Base-by-base conservation (phyloP, 2,113 vertebrate genomes). In the Ciconia maguari region DNA sequence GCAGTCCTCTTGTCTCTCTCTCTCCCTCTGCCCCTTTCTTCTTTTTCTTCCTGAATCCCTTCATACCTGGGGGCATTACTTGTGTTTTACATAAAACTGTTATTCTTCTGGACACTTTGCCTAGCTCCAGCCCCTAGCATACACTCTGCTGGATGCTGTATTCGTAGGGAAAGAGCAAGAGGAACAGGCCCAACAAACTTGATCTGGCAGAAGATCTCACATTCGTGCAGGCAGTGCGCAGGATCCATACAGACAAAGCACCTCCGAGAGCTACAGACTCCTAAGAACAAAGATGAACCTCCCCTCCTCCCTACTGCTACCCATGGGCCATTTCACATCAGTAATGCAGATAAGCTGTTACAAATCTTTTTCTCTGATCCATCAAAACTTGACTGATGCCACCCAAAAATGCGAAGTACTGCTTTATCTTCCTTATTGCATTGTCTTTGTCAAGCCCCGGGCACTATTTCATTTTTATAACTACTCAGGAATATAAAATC, bases 221-320 rank as follows among this genome's bases (percentile, higher is more conserved):
- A 13, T 36, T 36, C 0, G 0, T 8, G 21, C 8, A 22, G 27
- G 65, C 57, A 68, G 29, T 1, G 5, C 0, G 0, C 74, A 83
- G 41, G 48, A 61, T 32, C 57, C 21, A 5, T 2, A 54, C 0
- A 88, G 66, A 95, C 92, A 94, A 97, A 93, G 87, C 87, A 81
- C 9, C 24, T 52, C 9, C 0, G 6, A 74, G 12, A 74, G n/a
- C 68, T 42, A 22, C 5, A 32, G 32, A 36, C 27, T 65, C 30
- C 34, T 6, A 62, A 32, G 41, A 94, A 80, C 78, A 96, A 96
- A 93, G 90, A 88, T 83, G 36, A 87, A 51, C 24, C 51, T 80
- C 42, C 36, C 49, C 46, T 68, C 34, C 58, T 44, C 54, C 54
- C 49, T 16, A 7, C 9, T 16, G 27, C 62, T 87, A 41, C 48